Evolutionary conservation across 2,888 invertebrate genomes (phyloP).

Genomic region (Furcula furcula): DNA sequence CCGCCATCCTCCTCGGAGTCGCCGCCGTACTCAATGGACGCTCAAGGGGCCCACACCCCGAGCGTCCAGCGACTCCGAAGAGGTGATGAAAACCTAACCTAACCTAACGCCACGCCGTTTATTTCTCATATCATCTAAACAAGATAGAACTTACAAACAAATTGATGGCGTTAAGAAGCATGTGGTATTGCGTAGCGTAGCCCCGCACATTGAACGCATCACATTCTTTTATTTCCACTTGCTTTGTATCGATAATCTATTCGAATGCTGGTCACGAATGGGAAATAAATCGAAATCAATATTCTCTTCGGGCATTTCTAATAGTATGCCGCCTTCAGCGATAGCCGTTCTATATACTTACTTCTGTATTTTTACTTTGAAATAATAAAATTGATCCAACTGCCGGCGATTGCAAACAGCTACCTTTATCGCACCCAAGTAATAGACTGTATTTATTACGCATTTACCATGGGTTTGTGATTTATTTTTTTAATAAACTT

Average conservation of each 20-base stretch:
- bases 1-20: too few species aligned
- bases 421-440: too few species aligned
- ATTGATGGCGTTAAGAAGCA: slow-evolving; percentile 37
- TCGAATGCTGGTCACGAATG: slow-evolving; percentile 61
- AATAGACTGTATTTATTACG: too few species aligned
- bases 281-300: slow-evolving; percentile 76
- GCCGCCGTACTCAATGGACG: too few species aligned
- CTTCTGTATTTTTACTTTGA: not conserved
- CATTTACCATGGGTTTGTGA: too few species aligned
- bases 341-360: slow-evolving; percentile 11
- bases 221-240: slow-evolving; percentile 30
- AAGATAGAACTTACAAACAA: slow-evolving; percentile 41
- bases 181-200: slow-evolving; percentile 38
- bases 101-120: too few species aligned
- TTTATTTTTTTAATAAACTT: too few species aligned
- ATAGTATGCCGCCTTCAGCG: slow-evolving; percentile 51
- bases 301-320: slow-evolving; percentile 61
- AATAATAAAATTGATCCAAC: not conserved
- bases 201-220: slow-evolving; percentile 19
- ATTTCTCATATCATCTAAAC: slow-evolving; percentile 35
- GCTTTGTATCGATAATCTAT: slow-evolving; percentile 61
- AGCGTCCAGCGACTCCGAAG: too few species aligned
- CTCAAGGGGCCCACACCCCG: too few species aligned
- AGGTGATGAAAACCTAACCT: too few species aligned
- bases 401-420: not conserved